Evolutionary conservation across 2,113 vertebrate genomes (phyloP).

Genomic region (Gymnarchus niloticus): DNA sequence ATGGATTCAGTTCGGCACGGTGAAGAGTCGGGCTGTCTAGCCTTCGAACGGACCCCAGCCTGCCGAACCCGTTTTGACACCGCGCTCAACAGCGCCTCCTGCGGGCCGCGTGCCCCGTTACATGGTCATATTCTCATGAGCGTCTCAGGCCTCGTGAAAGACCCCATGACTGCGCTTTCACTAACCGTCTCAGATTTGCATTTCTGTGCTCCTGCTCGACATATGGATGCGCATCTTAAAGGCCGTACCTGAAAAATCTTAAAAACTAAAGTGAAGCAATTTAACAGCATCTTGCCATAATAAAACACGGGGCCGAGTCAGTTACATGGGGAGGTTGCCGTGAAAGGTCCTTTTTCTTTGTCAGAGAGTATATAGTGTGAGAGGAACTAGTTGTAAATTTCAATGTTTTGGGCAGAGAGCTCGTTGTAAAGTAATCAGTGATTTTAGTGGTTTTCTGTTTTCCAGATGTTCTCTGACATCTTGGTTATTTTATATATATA

Average conservation of each 20-base stretch:
- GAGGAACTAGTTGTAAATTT: neutral
- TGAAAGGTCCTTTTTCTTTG: slow-evolving; percentile 32
- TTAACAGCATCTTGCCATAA: too few relatives aligned
- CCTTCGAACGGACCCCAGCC: neutral
- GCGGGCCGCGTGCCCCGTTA: neutral
- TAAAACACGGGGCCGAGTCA: too few relatives aligned
- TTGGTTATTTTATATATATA: neutral
- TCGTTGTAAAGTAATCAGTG: neutral
- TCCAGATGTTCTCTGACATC: neutral
- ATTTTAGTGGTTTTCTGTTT: neutral
- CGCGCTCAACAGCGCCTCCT: neutral
- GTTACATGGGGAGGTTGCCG: too few relatives aligned
- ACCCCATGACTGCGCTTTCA: neutral
- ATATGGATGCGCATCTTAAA: neutral
- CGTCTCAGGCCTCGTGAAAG: too few relatives aligned
- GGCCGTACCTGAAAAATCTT: neutral
- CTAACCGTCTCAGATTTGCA: neutral
- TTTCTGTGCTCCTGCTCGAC: neutral
- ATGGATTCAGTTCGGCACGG: neutral
- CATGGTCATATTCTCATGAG: neutral
- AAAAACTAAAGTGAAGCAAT: neutral
- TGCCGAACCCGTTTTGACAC: neutral
- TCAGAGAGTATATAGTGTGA: neutral
- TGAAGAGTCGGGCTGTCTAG: neutral
- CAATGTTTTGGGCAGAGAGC: neutral